phyloP scores from a whole-genome alignment of 2,888 invertebrate genomes.

The Lasius platythorax region DNA sequence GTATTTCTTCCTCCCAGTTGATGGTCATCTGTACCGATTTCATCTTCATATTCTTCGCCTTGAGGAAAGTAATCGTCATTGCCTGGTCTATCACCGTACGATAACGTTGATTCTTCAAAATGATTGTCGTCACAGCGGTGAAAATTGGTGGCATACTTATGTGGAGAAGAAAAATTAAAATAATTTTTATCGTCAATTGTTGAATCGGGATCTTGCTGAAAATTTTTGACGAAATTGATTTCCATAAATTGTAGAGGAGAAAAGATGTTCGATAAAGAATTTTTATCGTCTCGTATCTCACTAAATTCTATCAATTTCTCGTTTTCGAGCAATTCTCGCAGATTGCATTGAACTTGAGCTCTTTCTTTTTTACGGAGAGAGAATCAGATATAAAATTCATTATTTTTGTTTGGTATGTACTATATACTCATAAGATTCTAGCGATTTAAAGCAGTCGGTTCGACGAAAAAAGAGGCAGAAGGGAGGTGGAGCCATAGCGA shows the following conservation, averaged over 20 bases:
- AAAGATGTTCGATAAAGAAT: conserved; percentile 57
- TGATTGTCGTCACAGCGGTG: neutral
- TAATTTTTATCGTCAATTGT: neutral
- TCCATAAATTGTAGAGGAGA: conserved; percentile 4
- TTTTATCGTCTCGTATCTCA: conserved; percentile 56
- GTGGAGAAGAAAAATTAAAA: neutral
- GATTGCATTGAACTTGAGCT: conserved; percentile 16
- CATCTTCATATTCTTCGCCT: conserved; percentile 81
- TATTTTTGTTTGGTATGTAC: conserved; percentile 32
- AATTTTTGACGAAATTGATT: conserved; percentile 6
- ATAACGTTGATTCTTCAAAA: neutral
- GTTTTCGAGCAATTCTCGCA: conserved; percentile 31
- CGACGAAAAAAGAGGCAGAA: conserved; percentile 79
- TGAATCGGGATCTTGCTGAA: neutral
- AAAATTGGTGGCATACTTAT: neutral
- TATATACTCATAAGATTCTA: conserved; percentile 1
- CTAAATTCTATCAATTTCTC: conserved; percentile 36
- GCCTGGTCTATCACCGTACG: conserved; percentile 59
- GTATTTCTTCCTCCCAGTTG: conserved; percentile 40
- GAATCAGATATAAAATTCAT: conserved; percentile 50
- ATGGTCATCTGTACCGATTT: conserved; percentile 72
- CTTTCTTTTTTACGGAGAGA: conserved; percentile 66
- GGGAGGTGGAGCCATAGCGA: conserved; percentile 82
- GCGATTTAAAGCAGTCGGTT: neutral
- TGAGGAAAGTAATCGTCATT: conserved; percentile 82